Base-by-base conservation (phyloP, 1,140 invertebrate species). In the Cherax destructor region DNA sequence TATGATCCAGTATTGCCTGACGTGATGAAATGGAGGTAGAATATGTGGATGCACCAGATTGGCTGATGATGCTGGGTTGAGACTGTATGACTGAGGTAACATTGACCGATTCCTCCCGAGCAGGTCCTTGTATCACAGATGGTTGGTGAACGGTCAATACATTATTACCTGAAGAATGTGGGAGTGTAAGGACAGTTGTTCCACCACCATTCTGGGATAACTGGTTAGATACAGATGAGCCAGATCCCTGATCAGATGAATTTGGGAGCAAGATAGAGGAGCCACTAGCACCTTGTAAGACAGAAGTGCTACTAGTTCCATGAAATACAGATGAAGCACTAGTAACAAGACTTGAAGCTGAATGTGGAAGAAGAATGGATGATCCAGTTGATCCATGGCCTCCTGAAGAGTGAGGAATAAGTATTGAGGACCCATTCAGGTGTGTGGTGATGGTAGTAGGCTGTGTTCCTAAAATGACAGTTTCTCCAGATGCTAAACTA, bases 41-140 rank as follows among this genome's bases (percentile, higher is more conserved):
- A 72, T 84, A 84, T 30, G 56, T 74, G 50, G 88, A 49, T n/a
- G 30, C 52, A 41, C 59, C 52, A 1, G 88, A 85, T 41, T 91
- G 83, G 50, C 65, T 90, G 2, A 90, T n/a, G 41, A 83, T 78
- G 81, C 80, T 84, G 7, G 80, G 80, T 78, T 90, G 88, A 21
- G 88, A 83, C 83, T 91, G 88, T 78, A 91, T 91, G 11, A 91
- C 88, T 65, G 88, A 91, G 76, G 88, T 91, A 30, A 85, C 88
- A 91, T 86, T 84, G 30, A 83, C 83, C 18, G 81, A 47, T 10
- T 91, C 88, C 5, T 91, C 88, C 41, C 88, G 72, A 4, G 81
- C 77, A 49, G 88, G 88, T 79, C 88, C 88, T n/a, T 91, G 88
- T 50, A 91, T 91, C 47, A 91, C 88, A 10, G 88, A 91, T 83